Evolutionary conservation across 2,113 vertebrate genomes (phyloP), one percentile per base, ranked within the genome.

Genomic region (Chamaea fasciata): DNA sequence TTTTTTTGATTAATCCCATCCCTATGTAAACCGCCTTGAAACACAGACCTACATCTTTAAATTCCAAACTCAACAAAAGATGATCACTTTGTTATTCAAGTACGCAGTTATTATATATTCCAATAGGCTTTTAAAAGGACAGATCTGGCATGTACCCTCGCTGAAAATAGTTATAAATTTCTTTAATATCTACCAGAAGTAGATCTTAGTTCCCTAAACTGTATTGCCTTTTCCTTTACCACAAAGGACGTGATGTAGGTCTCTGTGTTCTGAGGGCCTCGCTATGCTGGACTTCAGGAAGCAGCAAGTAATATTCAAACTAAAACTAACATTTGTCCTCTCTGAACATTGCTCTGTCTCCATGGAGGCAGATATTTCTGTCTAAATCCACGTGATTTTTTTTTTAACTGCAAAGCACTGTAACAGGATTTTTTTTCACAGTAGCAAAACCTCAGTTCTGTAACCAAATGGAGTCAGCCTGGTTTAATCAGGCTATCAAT

Each of bases 381-480:
- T 92, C 93, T 86, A 89, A 93, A 96, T 74, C 85, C 92, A 90
- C 3, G 12, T 93, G 88, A 90, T 46, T 79, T 65, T 86, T 83
- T 78, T 78, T 92, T 90, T 86, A 91, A 81, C 92, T 83, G 93
- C 85, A 94, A 92, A 96, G 79, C 73, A 87, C 71, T 87, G 41
- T 94, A 96, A 96, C 92, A 87, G 92, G 92, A 95, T 94, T 96
- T 96, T 96, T 97, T 96, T 96, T 95, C 93, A 97, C 95, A 97
- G 88, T 90, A 92, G 92, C 92, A 95, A 94, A 95, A 92, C 77
- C 90, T 92, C 90, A 56, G 64, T 86, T 97, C 93, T 96, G 85
- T 94, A 96, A 96, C 92, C 85, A 95, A 96, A 94, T 81, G 90
- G 80, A 96, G 94, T 95, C 96, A 96, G 73, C 53, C 73, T 93